phyloP scores from a whole-genome alignment of 2,797 vertebrate species.

The Neomorphus geoffroyi region DNA sequence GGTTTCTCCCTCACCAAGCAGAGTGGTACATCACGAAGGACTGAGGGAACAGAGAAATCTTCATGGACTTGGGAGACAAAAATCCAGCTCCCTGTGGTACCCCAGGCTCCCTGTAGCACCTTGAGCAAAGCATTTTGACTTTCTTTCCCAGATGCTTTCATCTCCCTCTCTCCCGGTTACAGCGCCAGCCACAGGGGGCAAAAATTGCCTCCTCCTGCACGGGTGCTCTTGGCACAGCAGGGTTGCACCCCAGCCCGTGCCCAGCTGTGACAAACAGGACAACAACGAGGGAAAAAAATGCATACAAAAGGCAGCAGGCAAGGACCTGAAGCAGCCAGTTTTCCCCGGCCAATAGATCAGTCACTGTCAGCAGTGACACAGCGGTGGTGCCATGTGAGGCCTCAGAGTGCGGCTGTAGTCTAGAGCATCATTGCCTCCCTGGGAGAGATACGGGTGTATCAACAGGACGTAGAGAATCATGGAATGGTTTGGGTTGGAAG shows the following conservation, averaged over 20 bases:
- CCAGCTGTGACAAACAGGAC: not conserved
- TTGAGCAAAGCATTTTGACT: not conserved
- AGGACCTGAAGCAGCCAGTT: not conserved
- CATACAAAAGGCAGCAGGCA: not conserved
- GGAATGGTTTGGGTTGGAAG: no score
- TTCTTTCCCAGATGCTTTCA: not conserved
- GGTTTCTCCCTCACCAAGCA: not conserved
- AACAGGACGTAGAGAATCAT: no score
- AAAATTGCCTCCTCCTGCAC: not conserved
- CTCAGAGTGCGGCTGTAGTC: no score
- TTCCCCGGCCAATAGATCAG: no score
- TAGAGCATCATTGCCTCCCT: no score
- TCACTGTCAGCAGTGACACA: no score
- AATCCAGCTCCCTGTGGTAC: not conserved
- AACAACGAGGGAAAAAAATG: rapidly evolving
- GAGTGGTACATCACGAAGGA: not conserved
- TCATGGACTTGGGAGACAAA: not conserved
- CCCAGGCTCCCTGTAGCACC: not conserved
- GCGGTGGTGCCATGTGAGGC: no score
- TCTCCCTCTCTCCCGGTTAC: not conserved
- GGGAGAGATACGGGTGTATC: no score
- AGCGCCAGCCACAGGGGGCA: not conserved
- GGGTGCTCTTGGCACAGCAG: not conserved
- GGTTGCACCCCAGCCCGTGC: not conserved
- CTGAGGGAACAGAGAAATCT: not conserved